These are phyloP conservation scores for Ptychodera flava DNA, from an alignment of 35 echinoderm and acorn worm genomes.

Conservation along the genomic window DNA sequence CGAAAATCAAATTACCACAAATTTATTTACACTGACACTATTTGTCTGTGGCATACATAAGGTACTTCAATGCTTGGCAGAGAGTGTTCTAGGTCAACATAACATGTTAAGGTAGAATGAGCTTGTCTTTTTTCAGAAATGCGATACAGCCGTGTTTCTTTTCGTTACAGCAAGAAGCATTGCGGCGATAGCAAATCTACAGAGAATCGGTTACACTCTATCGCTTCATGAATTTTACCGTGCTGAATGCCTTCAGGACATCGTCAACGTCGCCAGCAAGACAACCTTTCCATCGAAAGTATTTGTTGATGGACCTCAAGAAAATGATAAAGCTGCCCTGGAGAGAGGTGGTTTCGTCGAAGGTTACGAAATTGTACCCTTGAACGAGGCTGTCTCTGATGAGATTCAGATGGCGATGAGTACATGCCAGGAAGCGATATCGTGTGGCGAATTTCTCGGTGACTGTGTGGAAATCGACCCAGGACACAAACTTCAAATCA, in stretches of 20 bases:
- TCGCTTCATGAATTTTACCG: background rate
- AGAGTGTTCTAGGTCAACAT: too few species aligned
- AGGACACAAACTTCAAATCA: background rate
- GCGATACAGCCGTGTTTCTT: background rate
- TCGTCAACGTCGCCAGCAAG: background rate
- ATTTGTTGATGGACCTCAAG: background rate
- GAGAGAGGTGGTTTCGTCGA: background rate
- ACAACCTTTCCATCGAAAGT: background rate
- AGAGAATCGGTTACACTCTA: background rate
- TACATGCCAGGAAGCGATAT: background rate
- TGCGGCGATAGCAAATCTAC: background rate
- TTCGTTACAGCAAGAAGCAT: background rate
- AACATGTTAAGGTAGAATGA: too few species aligned
- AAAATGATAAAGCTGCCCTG: background rate
- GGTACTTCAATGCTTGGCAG: too few species aligned
- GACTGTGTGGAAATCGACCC: background rate
- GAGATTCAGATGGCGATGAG: background rate
- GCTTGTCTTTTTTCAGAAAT: too few species aligned
- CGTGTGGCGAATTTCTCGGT: background rate
- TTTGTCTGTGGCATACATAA: too few species aligned
- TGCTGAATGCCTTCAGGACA: background rate
- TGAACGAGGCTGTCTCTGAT: background rate
- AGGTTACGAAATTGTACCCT: background rate
- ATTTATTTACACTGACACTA: too few species aligned
- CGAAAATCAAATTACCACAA: too few species aligned